Evolutionary conservation across 2,888 invertebrate genomes (phyloP).

Genomic region (Arrhopalites spinosus): DNA sequence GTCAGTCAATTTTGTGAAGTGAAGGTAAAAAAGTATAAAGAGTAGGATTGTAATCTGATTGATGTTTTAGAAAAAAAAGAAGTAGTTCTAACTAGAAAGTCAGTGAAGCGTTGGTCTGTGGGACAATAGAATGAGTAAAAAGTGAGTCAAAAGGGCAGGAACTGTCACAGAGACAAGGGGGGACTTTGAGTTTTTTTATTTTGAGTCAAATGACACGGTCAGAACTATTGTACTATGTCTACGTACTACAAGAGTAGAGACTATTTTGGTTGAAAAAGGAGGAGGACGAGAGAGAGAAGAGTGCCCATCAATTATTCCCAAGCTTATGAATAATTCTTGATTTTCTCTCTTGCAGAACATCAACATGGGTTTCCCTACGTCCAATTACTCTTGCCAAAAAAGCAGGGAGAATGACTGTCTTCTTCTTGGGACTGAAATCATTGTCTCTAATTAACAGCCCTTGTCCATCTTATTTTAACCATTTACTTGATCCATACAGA

Average conservation of each 20-base stretch:
- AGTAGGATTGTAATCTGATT: neutral
- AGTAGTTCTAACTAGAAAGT: neutral
- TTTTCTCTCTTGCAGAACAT: slow-evolving; percentile 34
- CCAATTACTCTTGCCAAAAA: slow-evolving; percentile 38
- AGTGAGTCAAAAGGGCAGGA: slow-evolving; percentile 35
- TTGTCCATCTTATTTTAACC: too few species aligned
- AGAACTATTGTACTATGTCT: neutral
- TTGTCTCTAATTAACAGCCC: slow-evolving; percentile 28
- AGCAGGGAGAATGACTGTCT: slow-evolving; percentile 27
- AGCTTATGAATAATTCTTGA: slow-evolving; percentile 42
- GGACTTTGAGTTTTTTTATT: slow-evolving; percentile 12
- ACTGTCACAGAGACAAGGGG: neutral
- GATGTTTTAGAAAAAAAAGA: neutral
- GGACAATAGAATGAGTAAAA: slow-evolving; percentile 24
- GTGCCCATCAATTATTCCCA: slow-evolving; percentile 43
- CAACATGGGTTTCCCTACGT: slow-evolving; percentile 39
- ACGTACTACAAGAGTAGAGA: neutral
- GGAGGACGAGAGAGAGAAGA: neutral
- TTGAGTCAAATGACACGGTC: slow-evolving; percentile 23
- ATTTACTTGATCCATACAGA: slow-evolving; percentile 13
- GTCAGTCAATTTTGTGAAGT: neutral
- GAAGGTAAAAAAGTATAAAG: neutral
- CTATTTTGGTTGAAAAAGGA: neutral
- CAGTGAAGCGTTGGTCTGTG: slow-evolving; percentile 21
- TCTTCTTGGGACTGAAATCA: slow-evolving; percentile 33